Evolutionary conservation across 1,140 invertebrate species (phyloP), one percentile per base, ranked within the genome.

Genomic region (Drosophila guanche): DNA sequence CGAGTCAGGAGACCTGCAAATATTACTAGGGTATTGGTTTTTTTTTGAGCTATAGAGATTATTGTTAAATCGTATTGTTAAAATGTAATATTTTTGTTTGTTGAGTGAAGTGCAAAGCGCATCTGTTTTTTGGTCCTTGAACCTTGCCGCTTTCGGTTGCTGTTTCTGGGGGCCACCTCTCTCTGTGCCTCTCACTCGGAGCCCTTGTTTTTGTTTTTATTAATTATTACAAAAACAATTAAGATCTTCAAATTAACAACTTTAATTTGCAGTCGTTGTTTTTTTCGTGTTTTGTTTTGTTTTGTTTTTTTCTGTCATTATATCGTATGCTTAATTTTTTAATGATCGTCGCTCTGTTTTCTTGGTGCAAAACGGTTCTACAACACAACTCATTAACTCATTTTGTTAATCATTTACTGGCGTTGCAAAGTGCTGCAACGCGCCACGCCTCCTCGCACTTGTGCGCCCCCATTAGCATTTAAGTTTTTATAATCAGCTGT

Each of bases 221-320:
- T 84, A 84, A 85, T 73, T 79, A 85, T 84, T 84, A 84, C 76
- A 84, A 76, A 85, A 79, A 85, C 80, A 84, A 84, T 84, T 79
- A 79, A 65, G 62, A 63, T 52, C 76, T 77, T 59, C 46, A 63
- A 77, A 68, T 77, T 84, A 84, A 84, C 80, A 85, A 85, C 71
- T 85, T 84, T 76, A 84, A 85, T 79, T 84, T 85, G 80, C 80
- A 63, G 67, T 79, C 67, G 72, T 80, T 27, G 25, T 27, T 6
- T 27, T 5, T 27, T 84, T 84, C 71, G 59, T n/a, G n/a, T n/a
- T n/a, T n/a, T n/a, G 60, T 65, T 68, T 85, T 79, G 57, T 54
- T 70, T 59, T 61, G 66, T 55, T 54, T 72, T 50, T 46, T 67
- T 45, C 54, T 85, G 57, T 61, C 71, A 72, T 83, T 84, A 65